A percentile compares a stretch with the other conserved stretches of the same genome.
These are phyloP conservation scores for Drosophila conformis DNA, from an alignment of 2,888 invertebrate species.

Conservation along the genomic window DNA sequence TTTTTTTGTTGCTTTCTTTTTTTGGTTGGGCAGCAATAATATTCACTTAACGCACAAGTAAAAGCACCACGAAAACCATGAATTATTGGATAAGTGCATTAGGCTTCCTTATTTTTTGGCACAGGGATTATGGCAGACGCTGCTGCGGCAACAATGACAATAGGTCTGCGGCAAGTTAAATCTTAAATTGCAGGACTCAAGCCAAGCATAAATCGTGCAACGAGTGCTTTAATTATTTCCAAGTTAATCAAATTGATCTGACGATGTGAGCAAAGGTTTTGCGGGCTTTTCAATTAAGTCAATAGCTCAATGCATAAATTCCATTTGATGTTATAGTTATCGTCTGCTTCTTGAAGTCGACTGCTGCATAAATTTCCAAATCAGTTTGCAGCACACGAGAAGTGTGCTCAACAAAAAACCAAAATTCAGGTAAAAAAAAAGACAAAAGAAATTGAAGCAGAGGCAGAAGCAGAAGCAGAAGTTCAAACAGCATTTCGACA, in stretches of 20 bases:
- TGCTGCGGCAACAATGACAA: not conserved
- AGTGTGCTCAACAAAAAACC: not conserved
- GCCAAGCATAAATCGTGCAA: not conserved
- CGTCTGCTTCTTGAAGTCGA: not conserved
- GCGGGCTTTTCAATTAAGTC: not conserved
- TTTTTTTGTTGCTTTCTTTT: conserved; percentile 5
- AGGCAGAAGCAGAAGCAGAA: conserved; percentile 20
- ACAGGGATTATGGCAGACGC: not conserved
- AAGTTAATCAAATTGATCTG: not conserved
- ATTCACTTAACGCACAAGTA: conserved; percentile 39
- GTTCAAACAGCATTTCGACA: conserved; percentile 54
- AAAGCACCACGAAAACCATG: conserved; percentile 22
- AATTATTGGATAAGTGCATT: conserved; percentile 29
- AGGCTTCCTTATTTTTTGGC: not conserved
- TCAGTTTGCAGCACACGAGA: not conserved
- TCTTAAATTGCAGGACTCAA: not conserved
- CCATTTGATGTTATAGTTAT: not conserved
- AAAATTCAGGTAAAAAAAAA: conserved; percentile 1
- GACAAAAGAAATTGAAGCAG: conserved; percentile 1
- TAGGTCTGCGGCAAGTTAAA: not conserved
- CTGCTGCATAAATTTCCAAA: not conserved
- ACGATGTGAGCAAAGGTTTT: not conserved
- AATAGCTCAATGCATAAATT: not conserved
- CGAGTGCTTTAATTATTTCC: not conserved
- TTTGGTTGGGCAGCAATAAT: conserved; percentile 18